Conservation (phyloP, 92 coral and sea anemone species). For the Epizoanthus ramosus region DNA sequence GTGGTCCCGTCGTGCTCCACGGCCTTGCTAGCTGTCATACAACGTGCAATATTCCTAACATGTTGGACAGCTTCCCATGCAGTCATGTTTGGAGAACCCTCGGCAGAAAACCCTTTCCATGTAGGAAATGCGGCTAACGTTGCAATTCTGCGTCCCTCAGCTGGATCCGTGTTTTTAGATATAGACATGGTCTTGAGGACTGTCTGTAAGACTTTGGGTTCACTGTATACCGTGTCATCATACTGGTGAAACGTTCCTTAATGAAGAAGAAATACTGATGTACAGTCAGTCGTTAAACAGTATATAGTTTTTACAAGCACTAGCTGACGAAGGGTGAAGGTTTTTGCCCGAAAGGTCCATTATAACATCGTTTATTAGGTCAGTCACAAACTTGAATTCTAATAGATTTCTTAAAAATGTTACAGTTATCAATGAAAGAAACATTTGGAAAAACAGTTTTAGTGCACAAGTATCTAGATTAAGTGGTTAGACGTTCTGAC, state of each 20-base stretch:
- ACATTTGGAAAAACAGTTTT: too few species aligned
- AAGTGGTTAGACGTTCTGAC: too few species aligned
- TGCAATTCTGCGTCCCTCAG: constrained; percentile 26
- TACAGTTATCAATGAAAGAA: too few species aligned
- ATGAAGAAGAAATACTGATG: not conserved
- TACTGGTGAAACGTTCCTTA: constrained; percentile 8
- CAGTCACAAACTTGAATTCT: too few species aligned
- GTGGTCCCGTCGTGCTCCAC: not conserved
- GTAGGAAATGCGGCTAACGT: constrained; percentile 6
- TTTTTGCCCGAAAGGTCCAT: too few species aligned
- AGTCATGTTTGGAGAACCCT: not conserved
- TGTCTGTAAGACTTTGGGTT: not conserved
- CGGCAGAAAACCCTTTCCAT: constrained; percentile 4
- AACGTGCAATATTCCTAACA: not conserved
- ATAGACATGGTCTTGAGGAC: not conserved
- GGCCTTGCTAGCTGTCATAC: not conserved
- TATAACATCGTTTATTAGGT: too few species aligned
- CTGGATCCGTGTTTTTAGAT: not conserved
- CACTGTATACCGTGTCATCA: constrained; percentile 9
- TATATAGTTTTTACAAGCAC: too few species aligned
- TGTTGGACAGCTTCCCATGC: constrained; percentile 20
- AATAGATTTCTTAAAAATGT: too few species aligned
- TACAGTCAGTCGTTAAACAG: too few species aligned
- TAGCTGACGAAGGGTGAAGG: too few species aligned
- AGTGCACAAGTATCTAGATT: too few species aligned